Conservation (phyloP, 2,113 vertebrate genomes). For the Suncus etruscus region DNA sequence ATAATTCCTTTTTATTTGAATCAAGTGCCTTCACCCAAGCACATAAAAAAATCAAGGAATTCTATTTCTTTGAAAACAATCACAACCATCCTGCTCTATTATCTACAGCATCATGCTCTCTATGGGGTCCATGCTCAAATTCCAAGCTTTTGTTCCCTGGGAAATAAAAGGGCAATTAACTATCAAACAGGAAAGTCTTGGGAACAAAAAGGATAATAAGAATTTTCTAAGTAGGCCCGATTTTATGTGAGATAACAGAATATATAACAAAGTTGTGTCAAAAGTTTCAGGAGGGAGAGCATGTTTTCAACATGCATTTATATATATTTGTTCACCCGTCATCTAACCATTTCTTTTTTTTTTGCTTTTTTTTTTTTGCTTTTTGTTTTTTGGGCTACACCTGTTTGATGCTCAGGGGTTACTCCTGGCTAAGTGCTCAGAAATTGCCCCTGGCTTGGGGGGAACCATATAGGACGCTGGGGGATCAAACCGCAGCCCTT, state of each 20-base stretch:
- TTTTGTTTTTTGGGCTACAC: too few species aligned
- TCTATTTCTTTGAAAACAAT: conserved; percentile 55
- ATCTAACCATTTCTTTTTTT: not conserved
- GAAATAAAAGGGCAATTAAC: conserved; percentile 48
- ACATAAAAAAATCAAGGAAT: conserved; percentile 69
- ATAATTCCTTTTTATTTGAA: conserved; percentile 67
- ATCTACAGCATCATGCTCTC: not conserved
- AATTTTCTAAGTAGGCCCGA: not conserved
- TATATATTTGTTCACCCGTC: not conserved
- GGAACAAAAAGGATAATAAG: conserved; percentile 48
- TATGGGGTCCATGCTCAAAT: conserved; percentile 44
- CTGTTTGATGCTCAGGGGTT: too few species aligned
- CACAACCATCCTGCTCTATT: conserved; percentile 42
- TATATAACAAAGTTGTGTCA: not conserved
- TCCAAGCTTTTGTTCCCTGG: conserved; percentile 51
- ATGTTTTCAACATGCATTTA: not conserved
- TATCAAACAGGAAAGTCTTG: not conserved
- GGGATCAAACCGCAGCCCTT: too few species aligned
- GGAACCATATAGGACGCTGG: too few species aligned
- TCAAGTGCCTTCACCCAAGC: conserved; percentile 34
- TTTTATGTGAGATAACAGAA: not conserved
- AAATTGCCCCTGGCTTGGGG: too few species aligned
- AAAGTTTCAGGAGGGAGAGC: not conserved
- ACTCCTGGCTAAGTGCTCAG: too few species aligned
- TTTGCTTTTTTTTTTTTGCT: not conserved